Evolutionary conservation across 2,797 vertebrate species (phyloP).

Genomic region (Leptoclinus maculatus): DNA sequence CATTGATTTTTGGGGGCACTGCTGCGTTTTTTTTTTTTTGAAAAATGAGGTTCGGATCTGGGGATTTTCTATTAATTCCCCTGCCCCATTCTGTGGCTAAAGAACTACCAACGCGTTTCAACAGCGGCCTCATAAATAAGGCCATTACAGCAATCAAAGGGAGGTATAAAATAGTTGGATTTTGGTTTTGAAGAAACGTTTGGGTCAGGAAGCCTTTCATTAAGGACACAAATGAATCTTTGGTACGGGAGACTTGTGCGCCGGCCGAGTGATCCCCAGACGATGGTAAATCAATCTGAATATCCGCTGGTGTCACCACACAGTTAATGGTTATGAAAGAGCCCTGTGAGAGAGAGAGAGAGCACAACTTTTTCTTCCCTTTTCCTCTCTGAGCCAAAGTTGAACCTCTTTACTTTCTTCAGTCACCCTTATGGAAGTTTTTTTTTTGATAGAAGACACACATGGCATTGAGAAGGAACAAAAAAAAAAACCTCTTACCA

Average conservation of each 20-base stretch:
- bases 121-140: constrained; percentile 78
- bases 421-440: constrained; percentile 28
- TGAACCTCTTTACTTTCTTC: constrained; percentile 52
- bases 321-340: constrained; percentile 84
- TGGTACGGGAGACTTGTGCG: constrained; percentile 66
- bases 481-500: constrained; percentile 46
- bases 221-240: constrained; percentile 80
- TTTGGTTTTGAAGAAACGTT: constrained; percentile 71
- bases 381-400: constrained; percentile 30
- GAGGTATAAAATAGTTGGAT: constrained; percentile 77
- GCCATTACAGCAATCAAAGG: constrained; percentile 79
- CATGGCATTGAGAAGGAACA: constrained; percentile 48
- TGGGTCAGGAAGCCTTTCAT: constrained; percentile 80
- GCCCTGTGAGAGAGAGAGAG: constrained; percentile 58
- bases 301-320: constrained; percentile 81
- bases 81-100: constrained; percentile 46
- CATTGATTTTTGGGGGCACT: constrained; percentile 77
- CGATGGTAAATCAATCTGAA: constrained; percentile 83
- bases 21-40: constrained; percentile 54
- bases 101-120: constrained; percentile 50
- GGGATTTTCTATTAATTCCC: constrained; percentile 75
- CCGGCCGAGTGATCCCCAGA: constrained; percentile 70
- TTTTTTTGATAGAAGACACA: constrained; percentile 61
- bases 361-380: constrained; percentile 48
- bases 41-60: constrained; percentile 73